A percentile compares a stretch with the other conserved stretches of the same genome.
phyloP scores from a whole-genome alignment of 2,797 vertebrate genomes.

The Melopsittacus undulatus region DNA sequence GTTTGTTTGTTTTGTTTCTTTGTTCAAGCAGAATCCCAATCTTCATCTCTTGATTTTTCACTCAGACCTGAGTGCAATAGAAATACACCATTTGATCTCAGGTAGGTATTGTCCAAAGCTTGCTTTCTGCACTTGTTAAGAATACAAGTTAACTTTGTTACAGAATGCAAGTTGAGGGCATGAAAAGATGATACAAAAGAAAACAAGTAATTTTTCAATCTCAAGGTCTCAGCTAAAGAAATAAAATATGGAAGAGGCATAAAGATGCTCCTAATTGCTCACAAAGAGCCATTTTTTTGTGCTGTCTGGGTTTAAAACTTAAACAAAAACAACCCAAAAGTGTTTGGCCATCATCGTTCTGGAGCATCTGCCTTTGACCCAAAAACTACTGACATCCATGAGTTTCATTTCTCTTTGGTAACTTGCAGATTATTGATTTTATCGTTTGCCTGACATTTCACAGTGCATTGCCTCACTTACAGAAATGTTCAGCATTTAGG shows the following conservation, averaged over 20 bases:
- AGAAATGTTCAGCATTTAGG: conserved; percentile 61
- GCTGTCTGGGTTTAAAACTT: not conserved
- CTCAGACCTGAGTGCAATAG: not conserved
- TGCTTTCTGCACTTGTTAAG: not conserved
- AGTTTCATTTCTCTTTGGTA: conserved; percentile 59
- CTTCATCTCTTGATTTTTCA: not conserved
- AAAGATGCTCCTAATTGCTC: not conserved
- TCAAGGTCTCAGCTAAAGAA: not conserved
- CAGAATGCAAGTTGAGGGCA: conserved; percentile 4
- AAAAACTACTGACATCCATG: conserved; percentile 31
- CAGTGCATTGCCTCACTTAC: conserved; percentile 65
- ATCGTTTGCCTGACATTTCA: conserved; percentile 69
- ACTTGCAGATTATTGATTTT: conserved; percentile 72
- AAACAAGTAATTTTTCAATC: conserved; percentile 19
- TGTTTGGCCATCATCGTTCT: not conserved
- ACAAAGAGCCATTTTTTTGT: not conserved
- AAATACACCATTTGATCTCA: conserved; percentile 10
- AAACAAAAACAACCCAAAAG: not conserved
- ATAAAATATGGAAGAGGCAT: not conserved
- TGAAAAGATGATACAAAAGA: conserved; percentile 9
- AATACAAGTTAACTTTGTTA: conserved; percentile 27
- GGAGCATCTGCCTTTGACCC: conserved; percentile 41
- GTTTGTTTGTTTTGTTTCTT: not conserved
- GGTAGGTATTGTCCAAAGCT: conserved; percentile 19
- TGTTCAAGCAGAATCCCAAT: not conserved